Conservation (phyloP, 2,888 invertebrate species). For the Lasiommata megera region DNA sequence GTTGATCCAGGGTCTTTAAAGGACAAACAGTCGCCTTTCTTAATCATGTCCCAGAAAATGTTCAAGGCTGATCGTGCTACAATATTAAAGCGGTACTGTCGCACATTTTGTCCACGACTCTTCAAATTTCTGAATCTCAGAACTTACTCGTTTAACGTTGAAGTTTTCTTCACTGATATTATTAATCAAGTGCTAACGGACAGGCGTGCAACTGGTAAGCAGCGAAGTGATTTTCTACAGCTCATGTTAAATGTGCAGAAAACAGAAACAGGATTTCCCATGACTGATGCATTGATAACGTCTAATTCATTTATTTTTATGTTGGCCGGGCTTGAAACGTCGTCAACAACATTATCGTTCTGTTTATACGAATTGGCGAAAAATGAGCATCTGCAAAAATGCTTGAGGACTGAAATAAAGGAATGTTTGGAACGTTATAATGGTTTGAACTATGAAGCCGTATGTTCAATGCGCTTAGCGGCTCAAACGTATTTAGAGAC, state of each 20-base stretch:
- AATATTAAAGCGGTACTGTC: conserved; percentile 66
- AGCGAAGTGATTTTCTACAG: conserved; percentile 69
- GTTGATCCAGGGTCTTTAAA: conserved; percentile 66
- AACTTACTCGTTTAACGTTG: conserved; percentile 65
- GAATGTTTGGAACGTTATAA: conserved; percentile 52
- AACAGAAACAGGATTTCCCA: conserved; percentile 54
- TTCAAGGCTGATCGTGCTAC: conserved; percentile 61
- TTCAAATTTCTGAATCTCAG: conserved; percentile 70
- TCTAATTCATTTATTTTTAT: conserved; percentile 78
- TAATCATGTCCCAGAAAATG: conserved; percentile 73
- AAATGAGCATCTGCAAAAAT: conserved; percentile 61
- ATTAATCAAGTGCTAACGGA: conserved; percentile 67
- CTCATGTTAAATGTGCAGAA: conserved; percentile 73
- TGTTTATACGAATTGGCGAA: conserved; percentile 71
- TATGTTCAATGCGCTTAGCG: conserved; percentile 59
- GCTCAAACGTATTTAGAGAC: conserved; percentile 60
- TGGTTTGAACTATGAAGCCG: conserved; percentile 65
- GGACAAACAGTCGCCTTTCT: conserved; percentile 64
- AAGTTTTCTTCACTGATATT: conserved; percentile 62
- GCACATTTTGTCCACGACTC: conserved; percentile 64
- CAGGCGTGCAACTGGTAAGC: conserved; percentile 53
- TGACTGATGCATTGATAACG: conserved; percentile 73
- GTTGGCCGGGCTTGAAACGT: conserved; percentile 73
- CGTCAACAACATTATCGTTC: conserved; percentile 69
- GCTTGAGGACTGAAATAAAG: conserved; percentile 55